Percentiles rank a stretch among this genome's conserved stretches.
Evolutionary conservation across 2,113 vertebrate genomes (phyloP).

Genomic region (Atlantisia rogersi): DNA sequence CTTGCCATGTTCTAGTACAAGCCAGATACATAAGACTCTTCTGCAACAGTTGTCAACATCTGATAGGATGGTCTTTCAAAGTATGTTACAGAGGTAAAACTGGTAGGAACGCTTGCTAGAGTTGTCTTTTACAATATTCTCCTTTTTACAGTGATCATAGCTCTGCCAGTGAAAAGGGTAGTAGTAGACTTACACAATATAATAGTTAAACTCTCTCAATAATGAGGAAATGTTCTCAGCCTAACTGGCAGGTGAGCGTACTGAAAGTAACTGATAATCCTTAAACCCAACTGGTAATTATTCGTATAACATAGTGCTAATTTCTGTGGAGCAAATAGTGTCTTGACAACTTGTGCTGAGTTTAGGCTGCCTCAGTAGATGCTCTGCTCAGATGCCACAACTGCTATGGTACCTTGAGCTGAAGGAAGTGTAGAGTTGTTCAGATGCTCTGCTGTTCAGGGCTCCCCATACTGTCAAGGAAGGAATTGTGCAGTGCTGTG

Average conservation of each 20-base stretch:
- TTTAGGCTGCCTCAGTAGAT: neutral
- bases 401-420: neutral
- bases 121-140: neutral
- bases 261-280: neutral
- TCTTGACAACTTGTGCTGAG: neutral
- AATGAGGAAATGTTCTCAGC: neutral
- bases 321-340: neutral
- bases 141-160: neutral
- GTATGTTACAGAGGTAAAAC: neutral
- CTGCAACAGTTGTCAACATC: neutral
- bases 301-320: neutral
- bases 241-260: neutral
- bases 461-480: neutral
- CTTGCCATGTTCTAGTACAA: neutral
- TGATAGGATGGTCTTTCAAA: neutral
- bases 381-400: neutral
- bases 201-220: neutral
- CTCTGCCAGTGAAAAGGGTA: neutral
- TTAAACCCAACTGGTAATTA: neutral
- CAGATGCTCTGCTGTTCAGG: neutral
- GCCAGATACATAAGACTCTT: neutral
- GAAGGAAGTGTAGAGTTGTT: neutral
- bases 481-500: neutral
- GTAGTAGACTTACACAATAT: neutral
- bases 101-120: neutral